Evolutionary conservation across 2,888 invertebrate genomes (phyloP).

Genomic region (Pseudolycoriella hygida): DNA sequence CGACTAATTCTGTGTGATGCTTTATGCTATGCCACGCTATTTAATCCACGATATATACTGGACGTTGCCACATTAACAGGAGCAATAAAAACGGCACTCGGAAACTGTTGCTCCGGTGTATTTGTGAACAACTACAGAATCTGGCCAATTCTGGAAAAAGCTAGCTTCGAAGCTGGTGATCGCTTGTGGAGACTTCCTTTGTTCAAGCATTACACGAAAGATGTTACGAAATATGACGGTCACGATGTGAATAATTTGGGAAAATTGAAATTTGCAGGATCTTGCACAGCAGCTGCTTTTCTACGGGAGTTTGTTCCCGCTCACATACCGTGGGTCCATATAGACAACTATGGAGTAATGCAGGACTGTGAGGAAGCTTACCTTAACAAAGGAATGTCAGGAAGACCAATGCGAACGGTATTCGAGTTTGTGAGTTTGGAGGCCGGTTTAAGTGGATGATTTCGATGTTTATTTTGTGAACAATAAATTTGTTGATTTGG

Average conservation of each 20-base stretch:
- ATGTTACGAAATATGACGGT: slow-evolving; percentile 32
- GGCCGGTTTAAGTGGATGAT: no score
- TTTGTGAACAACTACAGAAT: slow-evolving; percentile 53
- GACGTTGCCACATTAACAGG: slow-evolving; percentile 67
- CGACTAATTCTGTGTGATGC: slow-evolving; percentile 62
- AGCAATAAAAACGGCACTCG: slow-evolving; percentile 43
- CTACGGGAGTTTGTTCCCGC: slow-evolving; percentile 46
- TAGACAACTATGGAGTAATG: slow-evolving; percentile 61
- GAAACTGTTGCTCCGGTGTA: slow-evolving; percentile 51
- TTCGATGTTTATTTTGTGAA: no score
- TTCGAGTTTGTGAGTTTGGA: slow-evolving; percentile 7
- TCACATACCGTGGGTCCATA: slow-evolving; percentile 48
- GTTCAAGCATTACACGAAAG: slow-evolving; percentile 48
- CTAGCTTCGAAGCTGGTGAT: slow-evolving; percentile 57
- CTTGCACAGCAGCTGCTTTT: slow-evolving; percentile 59
- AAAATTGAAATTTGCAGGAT: slow-evolving; percentile 37
- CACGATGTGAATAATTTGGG: slow-evolving; percentile 51
- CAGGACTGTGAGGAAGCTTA: slow-evolving; percentile 28
- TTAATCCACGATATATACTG: slow-evolving; percentile 46
- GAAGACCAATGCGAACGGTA: slow-evolving; percentile 17
- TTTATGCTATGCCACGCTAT: slow-evolving; percentile 47
- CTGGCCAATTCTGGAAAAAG: slow-evolving; percentile 46
- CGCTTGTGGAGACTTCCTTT: slow-evolving; percentile 70
- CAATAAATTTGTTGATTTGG: no score
- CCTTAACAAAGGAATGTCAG: slow-evolving; percentile 39